Percentiles rank a stretch among this genome's conserved stretches.
phyloP scores from a whole-genome alignment of 2,113 vertebrate species.

The Catharus minimus region DNA sequence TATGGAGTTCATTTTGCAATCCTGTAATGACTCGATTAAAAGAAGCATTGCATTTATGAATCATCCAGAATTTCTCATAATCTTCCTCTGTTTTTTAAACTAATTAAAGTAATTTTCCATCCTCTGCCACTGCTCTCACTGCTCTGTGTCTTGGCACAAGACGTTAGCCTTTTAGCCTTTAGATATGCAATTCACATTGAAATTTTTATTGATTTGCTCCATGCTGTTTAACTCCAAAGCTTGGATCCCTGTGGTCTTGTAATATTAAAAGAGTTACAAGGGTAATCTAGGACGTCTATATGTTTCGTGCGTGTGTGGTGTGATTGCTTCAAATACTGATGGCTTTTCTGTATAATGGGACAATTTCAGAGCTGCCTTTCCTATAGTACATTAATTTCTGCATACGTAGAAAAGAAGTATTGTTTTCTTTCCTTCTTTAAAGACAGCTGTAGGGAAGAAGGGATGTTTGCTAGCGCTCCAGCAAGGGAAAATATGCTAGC shows the following conservation, averaged over 20 bases:
- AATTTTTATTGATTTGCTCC: neutral
- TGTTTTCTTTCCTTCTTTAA: neutral
- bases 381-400: neutral
- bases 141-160: neutral
- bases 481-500: neutral
- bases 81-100: neutral
- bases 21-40: neutral
- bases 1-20: neutral
- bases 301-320: neutral
- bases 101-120: neutral
- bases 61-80: neutral
- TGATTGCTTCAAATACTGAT: neutral
- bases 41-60: neutral
- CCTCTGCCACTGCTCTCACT: neutral
- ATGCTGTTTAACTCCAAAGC: neutral
- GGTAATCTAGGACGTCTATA: neutral
- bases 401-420: neutral
- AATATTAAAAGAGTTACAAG: neutral
- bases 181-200: neutral
- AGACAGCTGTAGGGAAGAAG: rapidly evolving
- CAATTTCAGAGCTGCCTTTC: neutral
- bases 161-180: neutral
- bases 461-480: neutral
- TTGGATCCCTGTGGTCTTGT: neutral
- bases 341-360: neutral